These are phyloP conservation scores for Aptenodytes forsteri DNA, from an alignment of 2,113 vertebrate genomes.

Conservation along the genomic window DNA sequence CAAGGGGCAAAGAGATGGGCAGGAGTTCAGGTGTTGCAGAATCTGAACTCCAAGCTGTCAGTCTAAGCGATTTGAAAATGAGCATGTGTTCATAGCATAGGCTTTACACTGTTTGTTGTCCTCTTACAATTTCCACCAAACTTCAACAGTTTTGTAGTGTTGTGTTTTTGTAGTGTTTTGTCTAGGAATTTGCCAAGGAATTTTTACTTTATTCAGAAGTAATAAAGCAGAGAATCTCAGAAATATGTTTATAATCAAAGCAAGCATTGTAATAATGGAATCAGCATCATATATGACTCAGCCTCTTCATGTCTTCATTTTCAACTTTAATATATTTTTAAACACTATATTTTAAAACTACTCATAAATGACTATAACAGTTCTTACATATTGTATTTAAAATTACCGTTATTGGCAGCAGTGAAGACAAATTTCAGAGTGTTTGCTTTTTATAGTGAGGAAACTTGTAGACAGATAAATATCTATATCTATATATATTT, in stretches of 20 bases:
- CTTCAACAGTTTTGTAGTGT: background rate
- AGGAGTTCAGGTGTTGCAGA: background rate
- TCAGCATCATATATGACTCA: background rate
- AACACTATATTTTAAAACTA: background rate
- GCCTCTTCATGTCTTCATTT: background rate
- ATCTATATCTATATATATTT: background rate
- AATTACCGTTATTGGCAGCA: background rate
- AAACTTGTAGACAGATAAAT: background rate
- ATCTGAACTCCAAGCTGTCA: background rate
- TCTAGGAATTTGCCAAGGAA: background rate
- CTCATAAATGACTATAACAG: background rate
- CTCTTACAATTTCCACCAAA: background rate
- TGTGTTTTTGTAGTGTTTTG: background rate
- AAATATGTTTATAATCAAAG: background rate
- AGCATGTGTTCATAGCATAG: rapidly evolving
- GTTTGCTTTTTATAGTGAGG: background rate
- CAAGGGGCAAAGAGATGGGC: background rate
- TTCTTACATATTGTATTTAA: background rate
- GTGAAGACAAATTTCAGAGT: background rate
- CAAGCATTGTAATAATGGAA: background rate
- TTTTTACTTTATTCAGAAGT: background rate
- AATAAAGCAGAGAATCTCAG: background rate
- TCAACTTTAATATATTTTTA: background rate
- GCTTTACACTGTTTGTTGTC: background rate
- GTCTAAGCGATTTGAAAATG: background rate